Base-by-base conservation (phyloP, 2,797 vertebrate species). In the Avahi laniger region DNA sequence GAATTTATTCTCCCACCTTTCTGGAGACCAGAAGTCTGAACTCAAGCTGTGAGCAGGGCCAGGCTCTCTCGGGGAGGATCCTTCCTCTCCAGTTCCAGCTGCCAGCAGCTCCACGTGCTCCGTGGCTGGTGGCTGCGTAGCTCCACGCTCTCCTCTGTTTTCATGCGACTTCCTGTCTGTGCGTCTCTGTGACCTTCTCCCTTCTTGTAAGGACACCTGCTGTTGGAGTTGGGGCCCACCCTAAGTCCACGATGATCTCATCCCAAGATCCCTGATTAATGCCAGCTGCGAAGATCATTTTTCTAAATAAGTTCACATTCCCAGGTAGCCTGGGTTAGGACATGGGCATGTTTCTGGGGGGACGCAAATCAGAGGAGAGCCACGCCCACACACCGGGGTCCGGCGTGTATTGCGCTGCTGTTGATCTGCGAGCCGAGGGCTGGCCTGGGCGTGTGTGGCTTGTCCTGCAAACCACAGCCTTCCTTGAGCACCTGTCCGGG, bases 101-200 rank as follows among this genome's bases (percentile, higher is more conserved):
- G n/a, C 1, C 1, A 7, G 59, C 7, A 28, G 59, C 59, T 46
- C 57, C 41, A 22, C 41, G 28, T 28, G 14, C 33, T 5, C 59
- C 11, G 7, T 41, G 35, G 54, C 79, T 38, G 43, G 17, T 4
- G 4, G 28, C 57, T 4, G 3, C 2, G 0, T 38, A 1, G 2
- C 46, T 67, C 30, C 43, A 18, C 0, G 0, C 22, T 28, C 4
- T 48, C 35, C 65, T 85, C 83, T 30, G 14, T 41, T 52, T 38
- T 80, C 15, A 17, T 1, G 3, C 30, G 11, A 8, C 61, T 70
- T 41, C 35, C 43, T 18, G 30, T 3, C 15, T 24, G 18, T 83
- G 26, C 4, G 1, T 24, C 79, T 78, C 43, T 11, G 17, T 28
- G 61, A 12, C 35, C 2, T n/a, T 4, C 52, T n/a, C 13, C 61